Evolutionary conservation across 2,113 vertebrate species (phyloP), one percentile per base, ranked within the genome.

Genomic region (Ovis canadensis): DNA sequence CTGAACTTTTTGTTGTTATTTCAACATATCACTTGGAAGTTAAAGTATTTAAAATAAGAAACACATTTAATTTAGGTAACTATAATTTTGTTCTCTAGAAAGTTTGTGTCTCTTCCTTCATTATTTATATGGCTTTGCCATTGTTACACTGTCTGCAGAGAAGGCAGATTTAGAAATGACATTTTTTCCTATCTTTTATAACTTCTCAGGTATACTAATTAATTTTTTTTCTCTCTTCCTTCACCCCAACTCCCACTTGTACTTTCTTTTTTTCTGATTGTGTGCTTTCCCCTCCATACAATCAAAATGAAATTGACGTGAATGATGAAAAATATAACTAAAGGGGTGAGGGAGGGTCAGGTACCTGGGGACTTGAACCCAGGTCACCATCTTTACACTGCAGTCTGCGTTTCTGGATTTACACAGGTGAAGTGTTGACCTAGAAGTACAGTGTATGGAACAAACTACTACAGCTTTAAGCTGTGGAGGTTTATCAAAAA

Each of bases 401-500:
- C 54, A 92, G 96, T 81, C 97, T 97, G 81, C 98, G 98, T 98
- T 98, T 98, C 96, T 99, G 98, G 98, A 98, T 99, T 98, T 99
- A 97, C 97, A 97, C 98, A 99, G 98, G 98, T 98, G 98, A 99
- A 98, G 98, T 97, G 71, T 98, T 99, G 99, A 99, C 98, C 98
- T 98, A 98, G 97, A 98, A 98, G 98, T 98, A 98, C 88, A 83
- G 92, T 36, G 59, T 97, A 90, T 62, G 97, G 98, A 98, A 98
- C 97, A 98, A 99, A 99, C 98, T 97, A 98, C 98, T 99, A 98
- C 95, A 97, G 98, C 99, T 98, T 99, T 99, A 98, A 99, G 98
- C 98, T 97, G 97, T 91, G 96, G 97, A 98, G 98, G 98, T 98
- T 99, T 98, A 98, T 98, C 71, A 97, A 98, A 97, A 99, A 98